Conservation (phyloP, 2,797 vertebrate genomes). For the Alosa sapidissima region DNA sequence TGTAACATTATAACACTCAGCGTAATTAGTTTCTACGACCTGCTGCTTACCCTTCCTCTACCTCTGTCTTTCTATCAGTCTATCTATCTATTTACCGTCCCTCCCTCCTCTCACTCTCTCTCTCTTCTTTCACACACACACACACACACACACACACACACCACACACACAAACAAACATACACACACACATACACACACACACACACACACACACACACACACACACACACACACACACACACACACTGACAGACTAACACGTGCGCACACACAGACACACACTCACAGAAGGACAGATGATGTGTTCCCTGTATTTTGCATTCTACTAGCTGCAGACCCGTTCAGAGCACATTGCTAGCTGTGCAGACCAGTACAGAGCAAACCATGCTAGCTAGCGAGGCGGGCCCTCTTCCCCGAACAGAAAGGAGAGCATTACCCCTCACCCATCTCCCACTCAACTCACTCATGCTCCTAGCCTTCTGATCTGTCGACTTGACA, state of each 20-base stretch:
- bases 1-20: neutral
- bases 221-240: neutral
- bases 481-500: neutral
- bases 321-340: no score
- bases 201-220: neutral
- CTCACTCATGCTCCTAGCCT: neutral
- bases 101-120: no score
- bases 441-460: neutral
- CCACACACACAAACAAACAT: neutral
- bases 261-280: neutral
- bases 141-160: constrained; percentile 8
- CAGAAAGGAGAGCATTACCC: neutral
- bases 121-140: neutral
- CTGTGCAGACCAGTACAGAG: no score
- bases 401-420: neutral
- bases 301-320: no score
- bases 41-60: neutral
- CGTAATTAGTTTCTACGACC: neutral
- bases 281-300: neutral
- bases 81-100: neutral
- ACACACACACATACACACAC: neutral
- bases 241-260: neutral
- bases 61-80: neutral
- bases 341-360: no score
- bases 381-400: neutral